Percentiles rank a stretch among this genome's conserved stretches.
Evolutionary conservation across 2,797 vertebrate genomes (phyloP).

Genomic region (Tamandua tetradactyla): DNA sequence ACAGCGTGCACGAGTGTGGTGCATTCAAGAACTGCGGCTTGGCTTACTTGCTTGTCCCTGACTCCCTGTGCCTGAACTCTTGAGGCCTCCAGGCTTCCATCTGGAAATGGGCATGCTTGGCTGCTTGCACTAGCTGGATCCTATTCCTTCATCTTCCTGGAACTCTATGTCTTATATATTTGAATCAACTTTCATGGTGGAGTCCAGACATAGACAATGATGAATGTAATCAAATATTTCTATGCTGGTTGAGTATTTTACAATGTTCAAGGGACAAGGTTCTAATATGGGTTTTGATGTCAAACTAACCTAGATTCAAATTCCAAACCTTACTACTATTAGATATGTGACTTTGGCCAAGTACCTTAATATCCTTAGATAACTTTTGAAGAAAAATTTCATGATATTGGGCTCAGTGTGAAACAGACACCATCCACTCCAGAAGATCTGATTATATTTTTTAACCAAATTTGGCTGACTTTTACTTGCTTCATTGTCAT

Average conservation of each 20-base stretch:
- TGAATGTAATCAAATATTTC: constrained; percentile 29
- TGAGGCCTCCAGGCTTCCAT: too few species aligned
- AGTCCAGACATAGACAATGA: background rate
- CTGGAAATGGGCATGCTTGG: too few species aligned
- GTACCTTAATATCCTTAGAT: background rate
- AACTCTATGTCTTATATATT: background rate
- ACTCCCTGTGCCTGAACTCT: too few species aligned
- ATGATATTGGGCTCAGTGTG: background rate
- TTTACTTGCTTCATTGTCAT: constrained; percentile 19
- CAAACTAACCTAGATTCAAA: constrained; percentile 28
- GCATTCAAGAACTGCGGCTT: too few species aligned
- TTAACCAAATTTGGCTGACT: background rate
- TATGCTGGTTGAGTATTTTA: background rate
- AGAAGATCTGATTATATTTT: background rate
- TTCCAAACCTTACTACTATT: background rate
- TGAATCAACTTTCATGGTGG: background rate
- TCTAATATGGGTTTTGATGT: constrained; percentile 16
- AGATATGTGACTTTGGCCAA: background rate
- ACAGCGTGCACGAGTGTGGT: too few species aligned
- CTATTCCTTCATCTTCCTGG: too few species aligned
- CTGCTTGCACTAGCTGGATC: too few species aligned
- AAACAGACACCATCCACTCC: background rate
- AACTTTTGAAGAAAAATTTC: background rate
- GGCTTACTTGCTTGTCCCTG: too few species aligned
- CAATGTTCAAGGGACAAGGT: background rate